Base-by-base conservation (phyloP, 2,888 invertebrate genomes). In the Calameuta filiformis region DNA sequence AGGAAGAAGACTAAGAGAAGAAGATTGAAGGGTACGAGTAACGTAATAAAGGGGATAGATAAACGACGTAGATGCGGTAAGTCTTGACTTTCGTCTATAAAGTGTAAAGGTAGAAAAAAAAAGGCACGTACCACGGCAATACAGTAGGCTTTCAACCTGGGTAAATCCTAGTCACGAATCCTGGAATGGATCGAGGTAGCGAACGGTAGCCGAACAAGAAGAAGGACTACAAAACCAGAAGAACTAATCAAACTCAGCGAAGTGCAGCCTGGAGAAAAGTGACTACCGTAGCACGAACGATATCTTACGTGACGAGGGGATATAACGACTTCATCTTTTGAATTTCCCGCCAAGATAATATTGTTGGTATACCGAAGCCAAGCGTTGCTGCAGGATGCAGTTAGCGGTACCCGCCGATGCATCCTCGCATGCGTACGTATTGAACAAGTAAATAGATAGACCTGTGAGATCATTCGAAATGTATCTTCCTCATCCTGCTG, bases 241-340 rank as follows among this genome's bases (percentile, higher is more conserved):
- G 80, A 80, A 81, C 81, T 81, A 81, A 83, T 83, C 81, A 81
- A 82, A 81, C 81, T 81, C 82, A 82, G 82, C 81, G 79, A 79
- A 79, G 81, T 81, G 80, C 79, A 81, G 79, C 81, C 76, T n/a
- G 15, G 76, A 34, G 80, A 69, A 75, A 56, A 56, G 56, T 56
- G 56, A 56, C 56, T 56, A 56, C 56, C 15, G 56, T 23, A 56
- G 56, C 56, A 56, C 56, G 56, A 56, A 56, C 23, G 56, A 56
- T 56, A 56, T 23, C 56, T 56, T 56, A 56, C 56, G 56, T 56
- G 56, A 56, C 56, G 56, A 56, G 56, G 23, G 23, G 56, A 23
- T 56, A 56, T 23, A 56, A 56, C 56, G 56, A 56, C 56, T 56
- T 23, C 23, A 56, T 56, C 56, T 56, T 40, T 56, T 56, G 56